phyloP scores from a whole-genome alignment of 1,140 invertebrate genomes.

The Psix sp. region DNA sequence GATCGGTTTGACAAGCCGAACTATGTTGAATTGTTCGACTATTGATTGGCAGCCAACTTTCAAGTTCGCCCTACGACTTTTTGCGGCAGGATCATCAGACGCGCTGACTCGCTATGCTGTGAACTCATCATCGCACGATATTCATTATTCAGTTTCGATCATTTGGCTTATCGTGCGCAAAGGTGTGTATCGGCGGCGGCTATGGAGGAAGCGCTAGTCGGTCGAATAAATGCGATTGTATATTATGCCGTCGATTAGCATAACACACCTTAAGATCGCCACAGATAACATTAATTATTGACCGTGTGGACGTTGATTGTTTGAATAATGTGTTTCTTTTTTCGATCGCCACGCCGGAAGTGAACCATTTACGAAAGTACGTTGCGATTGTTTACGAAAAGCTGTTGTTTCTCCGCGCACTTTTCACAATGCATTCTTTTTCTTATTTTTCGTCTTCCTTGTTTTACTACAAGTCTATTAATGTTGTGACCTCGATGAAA shows the following conservation, averaged over 20 bases:
- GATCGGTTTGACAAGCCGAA: constrained; percentile 42
- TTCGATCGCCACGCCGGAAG: constrained; percentile 47
- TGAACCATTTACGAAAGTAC: constrained; percentile 48
- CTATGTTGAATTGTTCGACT: constrained; percentile 32
- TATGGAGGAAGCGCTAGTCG: constrained; percentile 36
- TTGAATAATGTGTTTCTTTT: constrained; percentile 72
- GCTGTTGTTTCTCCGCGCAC: not conserved
- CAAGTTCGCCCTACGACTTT: constrained; percentile 27
- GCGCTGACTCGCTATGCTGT: too few species aligned
- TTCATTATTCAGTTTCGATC: constrained; percentile 56
- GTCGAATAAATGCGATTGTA: constrained; percentile 59
- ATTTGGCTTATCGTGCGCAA: constrained; percentile 47
- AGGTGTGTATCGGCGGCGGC: constrained; percentile 53
- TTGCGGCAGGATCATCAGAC: too few species aligned
- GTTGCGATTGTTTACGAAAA: constrained; percentile 33
- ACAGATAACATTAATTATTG: constrained; percentile 73
- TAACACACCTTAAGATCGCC: constrained; percentile 67
- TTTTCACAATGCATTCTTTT: not conserved
- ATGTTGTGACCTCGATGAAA: too few species aligned
- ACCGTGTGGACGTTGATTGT: constrained; percentile 70
- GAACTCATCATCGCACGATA: constrained; percentile 51
- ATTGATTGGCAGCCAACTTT: constrained; percentile 40
- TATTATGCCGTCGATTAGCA: constrained; percentile 68
- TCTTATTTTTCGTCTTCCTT: too few species aligned
- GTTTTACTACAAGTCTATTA: too few species aligned